These are phyloP conservation scores for Poecilia gillii DNA, from an alignment of 2,797 vertebrate genomes.

Conservation along the genomic window DNA sequence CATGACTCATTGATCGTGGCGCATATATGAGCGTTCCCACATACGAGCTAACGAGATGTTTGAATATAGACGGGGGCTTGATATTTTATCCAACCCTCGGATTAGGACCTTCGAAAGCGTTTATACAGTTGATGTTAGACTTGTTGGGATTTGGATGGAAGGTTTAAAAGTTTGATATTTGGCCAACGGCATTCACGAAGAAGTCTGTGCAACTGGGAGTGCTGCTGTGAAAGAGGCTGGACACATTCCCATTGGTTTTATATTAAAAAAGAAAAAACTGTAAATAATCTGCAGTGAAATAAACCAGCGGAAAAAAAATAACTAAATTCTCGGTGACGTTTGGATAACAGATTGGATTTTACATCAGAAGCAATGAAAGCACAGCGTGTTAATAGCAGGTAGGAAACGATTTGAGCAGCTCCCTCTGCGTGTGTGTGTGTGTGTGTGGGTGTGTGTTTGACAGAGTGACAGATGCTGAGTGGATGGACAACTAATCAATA, in stretches of 20 bases:
- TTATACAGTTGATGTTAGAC: no score
- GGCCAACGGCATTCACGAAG: neutral
- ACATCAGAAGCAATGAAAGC: slow-evolving; percentile 14
- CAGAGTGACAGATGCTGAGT: slow-evolving; percentile 47
- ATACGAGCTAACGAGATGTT: neutral
- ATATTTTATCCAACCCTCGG: neutral
- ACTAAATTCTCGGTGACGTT: neutral
- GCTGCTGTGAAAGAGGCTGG: neutral
- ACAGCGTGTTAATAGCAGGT: slow-evolving; percentile 15
- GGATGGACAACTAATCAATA: slow-evolving; percentile 63
- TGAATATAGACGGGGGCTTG: neutral
- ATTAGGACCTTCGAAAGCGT: neutral
- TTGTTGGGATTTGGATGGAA: neutral
- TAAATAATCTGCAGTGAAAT: neutral
- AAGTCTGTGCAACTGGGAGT: neutral
- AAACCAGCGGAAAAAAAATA: neutral
- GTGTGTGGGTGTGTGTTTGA: neutral
- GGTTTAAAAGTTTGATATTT: neutral
- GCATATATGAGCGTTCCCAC: neutral
- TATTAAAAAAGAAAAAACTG: neutral
- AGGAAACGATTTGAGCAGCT: slow-evolving; percentile 23
- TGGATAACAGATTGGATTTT: slow-evolving; percentile 28
- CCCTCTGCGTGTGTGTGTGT: slow-evolving; percentile 7
- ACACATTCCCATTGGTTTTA: neutral
- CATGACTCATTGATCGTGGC: neutral